These are phyloP conservation scores for Dermatemys mawii DNA, from an alignment of 2,113 vertebrate genomes.

Conservation along the genomic window DNA sequence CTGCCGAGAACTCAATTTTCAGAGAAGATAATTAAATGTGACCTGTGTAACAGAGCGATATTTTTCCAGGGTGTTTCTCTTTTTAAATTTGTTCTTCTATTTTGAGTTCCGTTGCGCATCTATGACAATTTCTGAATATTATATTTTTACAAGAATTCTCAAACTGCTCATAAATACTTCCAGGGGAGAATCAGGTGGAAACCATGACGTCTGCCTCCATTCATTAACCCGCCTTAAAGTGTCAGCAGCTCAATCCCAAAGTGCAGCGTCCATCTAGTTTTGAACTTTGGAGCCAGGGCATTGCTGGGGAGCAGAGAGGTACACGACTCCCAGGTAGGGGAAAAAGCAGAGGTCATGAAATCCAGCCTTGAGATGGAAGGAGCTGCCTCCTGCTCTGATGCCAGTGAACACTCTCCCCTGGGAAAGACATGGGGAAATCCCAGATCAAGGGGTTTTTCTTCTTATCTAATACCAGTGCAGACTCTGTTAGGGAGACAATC, in stretches of 20 bases:
- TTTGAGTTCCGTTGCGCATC: not conserved
- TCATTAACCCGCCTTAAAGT: not conserved
- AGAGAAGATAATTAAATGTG: constrained; percentile 51
- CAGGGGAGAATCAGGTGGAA: not conserved
- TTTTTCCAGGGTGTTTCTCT: constrained; percentile 30
- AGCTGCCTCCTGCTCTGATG: not conserved
- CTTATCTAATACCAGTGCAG: not conserved
- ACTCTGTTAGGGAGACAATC: not conserved
- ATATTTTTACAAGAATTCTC: not conserved
- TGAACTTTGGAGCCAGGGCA: not conserved
- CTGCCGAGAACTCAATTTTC: constrained; percentile 51
- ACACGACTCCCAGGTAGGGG: not conserved
- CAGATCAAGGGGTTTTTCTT: not conserved
- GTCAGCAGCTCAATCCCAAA: not conserved
- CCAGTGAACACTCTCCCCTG: not conserved
- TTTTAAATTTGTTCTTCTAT: not conserved
- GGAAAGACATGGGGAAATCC: not conserved
- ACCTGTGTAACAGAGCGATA: not conserved
- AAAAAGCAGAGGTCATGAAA: not conserved
- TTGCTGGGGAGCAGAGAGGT: not conserved
- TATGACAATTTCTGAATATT: rapidly evolving
- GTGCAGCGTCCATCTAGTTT: not conserved
- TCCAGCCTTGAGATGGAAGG: not conserved
- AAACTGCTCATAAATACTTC: not conserved
- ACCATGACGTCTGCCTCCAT: rapidly evolving